Evolutionary conservation across 2,113 vertebrate species (phyloP).

Genomic region (Gallinago media): DNA sequence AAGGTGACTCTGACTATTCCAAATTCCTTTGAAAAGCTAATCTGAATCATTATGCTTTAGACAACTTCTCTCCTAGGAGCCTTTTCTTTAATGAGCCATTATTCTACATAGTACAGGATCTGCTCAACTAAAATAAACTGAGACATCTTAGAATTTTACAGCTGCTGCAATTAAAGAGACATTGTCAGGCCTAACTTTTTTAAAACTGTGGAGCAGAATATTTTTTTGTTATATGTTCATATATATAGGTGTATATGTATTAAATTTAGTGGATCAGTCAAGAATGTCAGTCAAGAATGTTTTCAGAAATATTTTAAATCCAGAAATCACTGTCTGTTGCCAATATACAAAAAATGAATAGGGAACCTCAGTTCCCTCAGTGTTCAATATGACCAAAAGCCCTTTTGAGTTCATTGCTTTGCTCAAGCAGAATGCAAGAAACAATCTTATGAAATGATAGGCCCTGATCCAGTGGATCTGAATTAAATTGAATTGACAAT

Average conservation of each 20-base stretch:
- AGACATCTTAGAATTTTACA: conserved; percentile 13
- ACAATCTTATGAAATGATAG: neutral
- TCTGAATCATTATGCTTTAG: conserved; percentile 49
- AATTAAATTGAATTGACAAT: neutral
- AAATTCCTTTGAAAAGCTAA: conserved; percentile 57
- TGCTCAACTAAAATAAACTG: neutral
- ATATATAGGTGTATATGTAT: neutral
- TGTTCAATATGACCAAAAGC: neutral
- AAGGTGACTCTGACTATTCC: conserved; percentile 39
- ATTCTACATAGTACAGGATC: conserved; percentile 20
- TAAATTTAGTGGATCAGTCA: neutral
- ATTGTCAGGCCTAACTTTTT: neutral
- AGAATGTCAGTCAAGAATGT: fast-evolving
- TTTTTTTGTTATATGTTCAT: neutral
- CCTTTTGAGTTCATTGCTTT: neutral
- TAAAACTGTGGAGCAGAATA: neutral
- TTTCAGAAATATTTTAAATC: neutral
- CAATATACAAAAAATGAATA: neutral
- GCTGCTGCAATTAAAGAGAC: conserved; percentile 21
- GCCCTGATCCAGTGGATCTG: neutral
- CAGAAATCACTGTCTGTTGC: neutral
- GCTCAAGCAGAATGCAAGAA: neutral
- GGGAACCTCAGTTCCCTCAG: neutral
- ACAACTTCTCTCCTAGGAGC: conserved; percentile 23
- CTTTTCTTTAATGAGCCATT: conserved; percentile 49